Conservation (phyloP, 2,797 vertebrate species). For the Pangasius larnaudii region DNA sequence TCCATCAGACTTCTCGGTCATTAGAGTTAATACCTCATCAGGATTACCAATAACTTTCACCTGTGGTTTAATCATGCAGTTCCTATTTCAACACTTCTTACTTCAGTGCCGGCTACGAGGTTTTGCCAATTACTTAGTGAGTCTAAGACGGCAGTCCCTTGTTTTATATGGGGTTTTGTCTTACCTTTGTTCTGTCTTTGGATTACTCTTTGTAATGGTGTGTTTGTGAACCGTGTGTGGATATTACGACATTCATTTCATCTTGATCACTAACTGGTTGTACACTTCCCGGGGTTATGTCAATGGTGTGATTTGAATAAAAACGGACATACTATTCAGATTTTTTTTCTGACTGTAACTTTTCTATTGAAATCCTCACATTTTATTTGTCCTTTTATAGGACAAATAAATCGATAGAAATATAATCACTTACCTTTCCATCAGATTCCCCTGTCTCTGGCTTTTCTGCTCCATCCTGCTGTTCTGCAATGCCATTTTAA, state of each 20-base stretch:
- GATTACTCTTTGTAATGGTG: not conserved
- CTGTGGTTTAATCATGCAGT: not conserved
- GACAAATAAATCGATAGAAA: not conserved
- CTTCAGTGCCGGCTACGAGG: too few relatives aligned
- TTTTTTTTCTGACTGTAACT: not conserved
- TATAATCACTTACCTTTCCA: slow-evolving; percentile 38
- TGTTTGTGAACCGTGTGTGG: not conserved
- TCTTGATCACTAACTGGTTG: not conserved
- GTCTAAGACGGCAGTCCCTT: not conserved
- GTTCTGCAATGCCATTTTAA: slow-evolving; percentile 29
- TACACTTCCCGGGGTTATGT: not conserved
- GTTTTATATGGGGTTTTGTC: not conserved
- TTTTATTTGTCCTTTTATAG: not conserved
- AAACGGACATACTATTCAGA: not conserved
- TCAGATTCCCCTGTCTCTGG: slow-evolving; percentile 40
- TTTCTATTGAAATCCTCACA: not conserved
- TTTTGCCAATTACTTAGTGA: not conserved
- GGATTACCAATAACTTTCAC: not conserved
- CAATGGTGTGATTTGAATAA: not conserved
- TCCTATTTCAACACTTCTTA: not conserved
- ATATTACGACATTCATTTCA: not conserved
- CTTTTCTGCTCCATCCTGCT: slow-evolving; percentile 60
- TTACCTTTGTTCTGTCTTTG: not conserved
- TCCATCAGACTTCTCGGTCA: not conserved
- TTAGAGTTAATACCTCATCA: not conserved